Evolutionary conservation across 2,113 vertebrate species (phyloP), one percentile per base, ranked within the genome.

Genomic region (Corythornis cristatus): DNA sequence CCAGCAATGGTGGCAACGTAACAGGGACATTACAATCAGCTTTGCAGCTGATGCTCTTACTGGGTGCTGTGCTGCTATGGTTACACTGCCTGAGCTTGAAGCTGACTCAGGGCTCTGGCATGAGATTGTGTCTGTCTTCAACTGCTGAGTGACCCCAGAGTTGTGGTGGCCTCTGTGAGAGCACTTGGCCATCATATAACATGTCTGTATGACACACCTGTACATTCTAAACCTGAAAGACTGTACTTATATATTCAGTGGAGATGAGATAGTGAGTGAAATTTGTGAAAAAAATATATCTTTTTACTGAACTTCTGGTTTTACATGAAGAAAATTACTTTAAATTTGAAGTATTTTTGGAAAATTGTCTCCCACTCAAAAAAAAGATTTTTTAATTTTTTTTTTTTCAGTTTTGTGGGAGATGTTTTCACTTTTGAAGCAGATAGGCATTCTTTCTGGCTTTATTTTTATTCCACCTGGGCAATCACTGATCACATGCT

Each of bases 341-440:
- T 64, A 87, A 92, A 92, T 95, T 93, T 83, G 67, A 37, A 40
- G 54, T 87, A 80, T 89, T 89, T 95, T 91, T 88, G 12, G 71
- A 87, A 90, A 92, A 89, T 83, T 79, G 2, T 92, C 76, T 83
- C 84, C 67, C n/a, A 87, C 75, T 87, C 56, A 91, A 73, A 93
- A 91, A 92, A 25, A 9, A 8, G 28, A 67, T 51, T 70, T 37
- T 37, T 37, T 37, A 37, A 28, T 5, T 56, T 54, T 76, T 89
- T 57, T 61, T 76, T 26, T 23, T 33, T 33, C 33, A 45, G 9
- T 51, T 88, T 60, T 86, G 3, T 82, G 33, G 66, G 35, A 91
- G 62, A 51, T 79, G 43, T 75, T 92, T 93, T 93, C 67, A 51
- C 15, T 79, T 91, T 83, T 26, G 15, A 84, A 93, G 56, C 5